phyloP scores from a whole-genome alignment of 2,113 vertebrate genomes.

The Choloepus hoffmanni region DNA sequence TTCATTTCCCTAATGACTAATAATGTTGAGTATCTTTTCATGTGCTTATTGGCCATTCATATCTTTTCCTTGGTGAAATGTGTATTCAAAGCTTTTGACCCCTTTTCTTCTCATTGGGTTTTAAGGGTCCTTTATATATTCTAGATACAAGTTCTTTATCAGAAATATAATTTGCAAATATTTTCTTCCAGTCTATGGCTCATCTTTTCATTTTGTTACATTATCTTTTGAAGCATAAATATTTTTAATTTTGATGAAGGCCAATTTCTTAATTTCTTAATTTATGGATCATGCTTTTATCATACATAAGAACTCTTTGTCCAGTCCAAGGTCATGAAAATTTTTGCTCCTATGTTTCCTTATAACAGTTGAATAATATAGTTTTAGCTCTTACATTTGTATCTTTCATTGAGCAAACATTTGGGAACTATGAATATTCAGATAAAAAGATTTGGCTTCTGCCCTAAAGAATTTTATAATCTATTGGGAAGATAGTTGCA shows the following conservation, averaged over 20 bases:
- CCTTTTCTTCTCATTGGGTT: background rate
- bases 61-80: background rate
- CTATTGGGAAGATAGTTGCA: background rate
- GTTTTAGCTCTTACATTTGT: background rate
- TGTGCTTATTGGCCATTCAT: background rate
- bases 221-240: background rate
- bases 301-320: background rate
- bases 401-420: background rate
- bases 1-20: conserved; percentile 31
- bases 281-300: background rate
- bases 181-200: background rate
- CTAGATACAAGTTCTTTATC: background rate
- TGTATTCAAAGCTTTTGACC: background rate
- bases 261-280: background rate
- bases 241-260: background rate
- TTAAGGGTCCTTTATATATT: background rate
- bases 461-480: background rate
- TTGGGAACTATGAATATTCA: background rate
- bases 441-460: background rate
- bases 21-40: background rate
- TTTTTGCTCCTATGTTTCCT: conserved; percentile 27
- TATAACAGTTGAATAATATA: background rate
- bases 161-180: conserved; percentile 3
- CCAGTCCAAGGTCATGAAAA: background rate
- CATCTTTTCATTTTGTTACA: conserved; percentile 9